Percentiles rank a stretch among this genome's conserved stretches.
Evolutionary conservation across 2,888 invertebrate genomes (phyloP).

Genomic region (Pycnomerus fuliginosus): DNA sequence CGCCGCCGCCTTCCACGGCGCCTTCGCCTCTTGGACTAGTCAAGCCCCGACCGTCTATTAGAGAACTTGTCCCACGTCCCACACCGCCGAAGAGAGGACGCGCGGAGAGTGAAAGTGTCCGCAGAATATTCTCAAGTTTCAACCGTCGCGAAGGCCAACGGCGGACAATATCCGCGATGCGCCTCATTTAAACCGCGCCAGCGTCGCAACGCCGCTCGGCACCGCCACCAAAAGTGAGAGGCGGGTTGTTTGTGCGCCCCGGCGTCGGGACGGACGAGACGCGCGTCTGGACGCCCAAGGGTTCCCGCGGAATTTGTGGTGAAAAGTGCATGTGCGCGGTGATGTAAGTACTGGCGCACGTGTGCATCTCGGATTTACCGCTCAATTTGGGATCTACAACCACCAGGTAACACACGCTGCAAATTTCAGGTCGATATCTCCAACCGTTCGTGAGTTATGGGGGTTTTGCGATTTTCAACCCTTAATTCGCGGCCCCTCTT

Average conservation of each 20-base stretch:
- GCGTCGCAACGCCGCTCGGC: not conserved
- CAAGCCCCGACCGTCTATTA: not conserved
- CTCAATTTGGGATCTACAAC: not conserved
- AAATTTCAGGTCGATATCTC: too few relatives aligned
- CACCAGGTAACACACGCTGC: too few relatives aligned
- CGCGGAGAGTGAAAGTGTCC: not conserved
- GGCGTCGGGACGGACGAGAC: not conserved
- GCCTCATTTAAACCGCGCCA: not conserved
- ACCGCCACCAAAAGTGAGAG: not conserved
- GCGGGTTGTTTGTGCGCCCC: not conserved
- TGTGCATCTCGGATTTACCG: not conserved
- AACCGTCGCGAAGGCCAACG: not conserved
- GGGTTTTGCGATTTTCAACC: too few relatives aligned
- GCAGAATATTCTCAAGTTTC: not conserved
- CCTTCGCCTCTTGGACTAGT: too few relatives aligned
- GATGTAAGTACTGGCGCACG: not conserved
- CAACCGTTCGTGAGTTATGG: too few relatives aligned
- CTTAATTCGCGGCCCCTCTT: too few relatives aligned
- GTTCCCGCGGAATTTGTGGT: constrained; percentile 3
- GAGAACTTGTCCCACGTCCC: not conserved
- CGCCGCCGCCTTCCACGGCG: too few relatives aligned
- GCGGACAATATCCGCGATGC: not conserved
- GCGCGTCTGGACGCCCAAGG: not conserved
- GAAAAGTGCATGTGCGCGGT: constrained; percentile 8
- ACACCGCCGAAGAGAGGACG: not conserved